Base-by-base conservation (phyloP, 2,888 invertebrate genomes). In the Torymus tubicola region DNA sequence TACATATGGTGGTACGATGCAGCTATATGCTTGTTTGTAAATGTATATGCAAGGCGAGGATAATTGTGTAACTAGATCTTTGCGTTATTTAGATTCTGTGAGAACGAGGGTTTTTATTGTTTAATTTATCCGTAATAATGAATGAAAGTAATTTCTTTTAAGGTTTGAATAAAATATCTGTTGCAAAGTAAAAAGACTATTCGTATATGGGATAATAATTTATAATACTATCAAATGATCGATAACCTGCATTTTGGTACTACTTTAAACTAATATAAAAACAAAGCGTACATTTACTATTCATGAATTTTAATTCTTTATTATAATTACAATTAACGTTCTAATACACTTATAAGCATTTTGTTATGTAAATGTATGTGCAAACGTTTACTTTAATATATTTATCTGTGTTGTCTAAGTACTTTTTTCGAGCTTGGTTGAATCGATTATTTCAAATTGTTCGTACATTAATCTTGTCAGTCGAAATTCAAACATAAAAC, bases 341-440 rank as follows among this genome's bases (percentile, higher is more conserved):
- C 70, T 72, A 53, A 64, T 64, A 64, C 42, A 63, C 31, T 65
- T 64, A 65, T 64, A 55, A 73, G 73, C 18, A 74, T 74, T 74
- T 73, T 74, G 13, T 31, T 14, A 71, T 14, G 14, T 42, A 42
- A 42, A 42, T 42, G 42, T 42, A 42, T 42, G 42, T 42, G 8
- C 0, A 42, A 42, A 8, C 42, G 42, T 42, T 42, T 8, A 42
- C 42, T 42, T 42, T 42, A 42, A 42, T 42, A 42, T 42, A 42
- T 42, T 42, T 42, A 42, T 42, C 8, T 42, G 42, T 42, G 8
- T 42, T 42, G 42, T 42, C 42, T 42, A 8, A 42, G 42, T 42
- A 42, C 42, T 8, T 42, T 42, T 42, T 42, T 42, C 42, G 42
- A 42, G 42, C 1, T 8, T 42, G 42, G 42, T 42, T 42, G 42